Evolutionary conservation across 2,888 invertebrate genomes (phyloP), one percentile per base, ranked within the genome.

Genomic region (Epistrophella euchroma): DNA sequence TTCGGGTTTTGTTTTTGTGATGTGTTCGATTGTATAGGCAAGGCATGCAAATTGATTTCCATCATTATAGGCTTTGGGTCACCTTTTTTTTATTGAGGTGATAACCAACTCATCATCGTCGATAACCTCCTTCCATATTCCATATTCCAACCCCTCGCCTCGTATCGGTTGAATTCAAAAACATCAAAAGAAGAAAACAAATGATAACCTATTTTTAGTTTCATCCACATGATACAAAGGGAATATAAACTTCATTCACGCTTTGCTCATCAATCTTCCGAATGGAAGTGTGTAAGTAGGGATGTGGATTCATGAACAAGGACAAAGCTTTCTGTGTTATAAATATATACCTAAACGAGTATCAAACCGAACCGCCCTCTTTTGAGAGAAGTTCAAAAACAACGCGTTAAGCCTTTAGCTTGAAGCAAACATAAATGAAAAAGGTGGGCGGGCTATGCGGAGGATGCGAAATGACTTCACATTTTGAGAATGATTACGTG

Each of bases 181-280:
- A 55, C 64, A 58, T 58, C 58, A 66, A 66, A 66, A 40, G 52
- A 66, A 72, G 68, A 71, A 85, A 85, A 85, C 80, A 80, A 85
- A 85, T 85, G 85, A 68, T 76, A 73, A 62, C 72, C 85, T 68
- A 80, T 85, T 85, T 79, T 78, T 80, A 75, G 76, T 76, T 68
- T 80, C 80, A 28, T 66, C 80, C 75, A 76, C 45, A 62, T 60
- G 68, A 80, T 80, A 85, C 68, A 80, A 80, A 64, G 79, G 43
- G 28, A 71, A 70, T 40, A 55, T 40, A 55, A 56, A 74, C 73
- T 58, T 43, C 32, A 60, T 52, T 64, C 73, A 78, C 83, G 50
- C 40, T 56, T 45, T 19, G 43, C 62, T 62, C 73, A 78, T 83
- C 73, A 83, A 83, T 83, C 83, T 83, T 68, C 32, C 28, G 25